Conservation (phyloP, 2,797 vertebrate genomes). For the Pseudomugil tenellus region DNA sequence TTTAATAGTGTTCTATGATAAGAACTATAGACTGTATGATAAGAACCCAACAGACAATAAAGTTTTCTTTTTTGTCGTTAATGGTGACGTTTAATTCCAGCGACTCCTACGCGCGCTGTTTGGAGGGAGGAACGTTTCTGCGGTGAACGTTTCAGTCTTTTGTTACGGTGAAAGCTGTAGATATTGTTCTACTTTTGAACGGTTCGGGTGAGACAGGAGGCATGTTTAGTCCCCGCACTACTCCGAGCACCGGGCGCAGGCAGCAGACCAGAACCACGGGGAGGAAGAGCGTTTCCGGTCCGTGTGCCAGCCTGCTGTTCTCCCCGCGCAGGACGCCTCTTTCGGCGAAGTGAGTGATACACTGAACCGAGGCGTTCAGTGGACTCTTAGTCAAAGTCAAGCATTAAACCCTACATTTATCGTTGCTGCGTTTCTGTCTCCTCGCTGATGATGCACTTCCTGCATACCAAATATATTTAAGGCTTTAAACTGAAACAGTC, state of each 20-base stretch:
- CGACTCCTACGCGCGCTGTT: slow-evolving; percentile 68
- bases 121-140: background rate
- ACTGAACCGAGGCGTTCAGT: too few species aligned
- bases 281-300: slow-evolving; percentile 71
- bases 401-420: too few species aligned
- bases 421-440: too few species aligned
- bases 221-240: slow-evolving; percentile 80
- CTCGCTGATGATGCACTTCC: too few species aligned
- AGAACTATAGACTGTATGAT: too few species aligned
- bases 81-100: slow-evolving; percentile 47
- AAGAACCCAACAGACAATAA: too few species aligned
- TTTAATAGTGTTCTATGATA: too few species aligned
- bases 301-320: slow-evolving; percentile 70
- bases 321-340: slow-evolving; percentile 77
- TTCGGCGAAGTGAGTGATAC: slow-evolving; percentile 63
- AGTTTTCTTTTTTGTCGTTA: background rate
- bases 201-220: background rate
- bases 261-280: slow-evolving; percentile 63
- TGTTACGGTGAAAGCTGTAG: background rate
- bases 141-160: too few species aligned
- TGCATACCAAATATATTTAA: too few species aligned
- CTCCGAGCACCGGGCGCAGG: slow-evolving; percentile 73
- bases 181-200: background rate
- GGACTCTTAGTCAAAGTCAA: too few species aligned
- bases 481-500: background rate